Evolutionary conservation across 2,888 invertebrate genomes (phyloP).

Genomic region (Liodrosophila aerea): DNA sequence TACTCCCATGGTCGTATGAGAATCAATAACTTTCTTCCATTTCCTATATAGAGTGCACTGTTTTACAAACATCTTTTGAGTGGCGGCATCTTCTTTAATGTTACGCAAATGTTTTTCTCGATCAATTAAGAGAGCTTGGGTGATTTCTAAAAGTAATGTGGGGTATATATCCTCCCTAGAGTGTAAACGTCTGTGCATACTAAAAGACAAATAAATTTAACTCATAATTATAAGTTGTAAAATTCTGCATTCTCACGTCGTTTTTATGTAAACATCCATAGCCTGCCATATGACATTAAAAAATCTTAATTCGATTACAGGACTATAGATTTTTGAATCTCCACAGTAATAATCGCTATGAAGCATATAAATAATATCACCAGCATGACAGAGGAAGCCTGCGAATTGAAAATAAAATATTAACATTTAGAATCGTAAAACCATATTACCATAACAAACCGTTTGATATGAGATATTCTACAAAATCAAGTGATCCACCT

Average conservation of each 20-base stretch:
- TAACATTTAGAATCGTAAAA: neutral
- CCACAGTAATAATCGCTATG: slow-evolving; percentile 1
- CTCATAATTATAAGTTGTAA: neutral
- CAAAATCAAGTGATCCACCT: too few species aligned
- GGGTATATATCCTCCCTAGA: too few species aligned
- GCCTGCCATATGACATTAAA: slow-evolving; percentile 11
- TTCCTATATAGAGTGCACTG: too few species aligned
- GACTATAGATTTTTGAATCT: neutral
- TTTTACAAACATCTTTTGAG: too few species aligned
- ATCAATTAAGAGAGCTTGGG: too few species aligned
- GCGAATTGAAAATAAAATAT: slow-evolving; percentile 3
- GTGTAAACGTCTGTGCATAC: slow-evolving; percentile 13
- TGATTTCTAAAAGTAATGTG: slow-evolving; percentile 24
- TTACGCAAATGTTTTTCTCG: slow-evolving; percentile 4
- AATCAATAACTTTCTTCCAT: slow-evolving; percentile 38
- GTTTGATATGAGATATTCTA: slow-evolving; percentile 53
- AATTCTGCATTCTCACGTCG: slow-evolving; percentile 18
- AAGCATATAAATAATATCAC: slow-evolving; percentile 39
- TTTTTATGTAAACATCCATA: slow-evolving; percentile 17
- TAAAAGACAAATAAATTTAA: neutral
- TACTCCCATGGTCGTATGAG: slow-evolving; percentile 18
- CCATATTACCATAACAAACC: slow-evolving; percentile 49
- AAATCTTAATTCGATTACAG: slow-evolving; percentile 2
- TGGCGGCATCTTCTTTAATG: slow-evolving; percentile 15
- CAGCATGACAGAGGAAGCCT: slow-evolving; percentile 60